Evolutionary conservation across 2,797 vertebrate species (phyloP).

Genomic region (Anguilla megastoma): DNA sequence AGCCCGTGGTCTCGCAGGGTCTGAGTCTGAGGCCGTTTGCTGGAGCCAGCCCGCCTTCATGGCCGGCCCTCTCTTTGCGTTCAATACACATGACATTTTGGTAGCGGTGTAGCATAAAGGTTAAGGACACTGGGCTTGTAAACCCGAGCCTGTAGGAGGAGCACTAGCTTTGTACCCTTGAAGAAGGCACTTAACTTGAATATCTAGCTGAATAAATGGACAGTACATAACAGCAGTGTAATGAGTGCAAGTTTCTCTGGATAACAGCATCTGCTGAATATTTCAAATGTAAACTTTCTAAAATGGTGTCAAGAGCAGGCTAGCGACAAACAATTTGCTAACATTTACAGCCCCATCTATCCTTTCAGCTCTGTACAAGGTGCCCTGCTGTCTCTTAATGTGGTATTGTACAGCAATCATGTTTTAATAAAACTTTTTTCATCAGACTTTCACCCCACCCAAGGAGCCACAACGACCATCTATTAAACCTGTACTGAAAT

Average conservation of each 20-base stretch:
- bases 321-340: background rate
- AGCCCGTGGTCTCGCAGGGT: background rate
- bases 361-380: background rate
- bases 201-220: background rate
- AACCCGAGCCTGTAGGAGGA: background rate
- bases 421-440: background rate
- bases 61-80: background rate
- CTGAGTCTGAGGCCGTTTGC: constrained; percentile 3
- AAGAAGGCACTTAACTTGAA: background rate
- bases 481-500: background rate
- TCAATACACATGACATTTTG: background rate
- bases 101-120: background rate
- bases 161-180: background rate
- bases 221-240: background rate
- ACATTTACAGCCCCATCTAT: background rate
- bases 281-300: background rate
- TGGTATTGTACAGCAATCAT: background rate
- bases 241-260: background rate
- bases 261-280: background rate
- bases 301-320: background rate
- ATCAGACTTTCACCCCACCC: background rate
- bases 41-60: background rate
- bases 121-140: background rate
- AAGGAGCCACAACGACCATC: background rate
- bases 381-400: background rate